phyloP scores from a whole-genome alignment of 2,888 invertebrate genomes.

The Keiferia lycopersicella region DNA sequence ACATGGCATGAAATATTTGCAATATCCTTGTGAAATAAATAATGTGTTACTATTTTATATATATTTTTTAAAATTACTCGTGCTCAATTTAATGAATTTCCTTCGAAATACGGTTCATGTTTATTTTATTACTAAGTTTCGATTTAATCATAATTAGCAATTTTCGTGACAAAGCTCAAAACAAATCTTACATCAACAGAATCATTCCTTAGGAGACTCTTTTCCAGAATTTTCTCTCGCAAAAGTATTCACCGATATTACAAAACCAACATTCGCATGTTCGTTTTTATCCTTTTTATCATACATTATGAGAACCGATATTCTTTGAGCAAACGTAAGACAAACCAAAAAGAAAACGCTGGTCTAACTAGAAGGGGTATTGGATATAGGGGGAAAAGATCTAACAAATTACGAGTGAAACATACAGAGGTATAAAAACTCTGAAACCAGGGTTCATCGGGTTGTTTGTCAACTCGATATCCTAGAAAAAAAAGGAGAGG shows the following conservation, averaged over 20 bases:
- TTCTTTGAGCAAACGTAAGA: slow-evolving; percentile 36
- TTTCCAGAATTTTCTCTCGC: background rate
- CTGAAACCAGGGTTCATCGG: too few relatives aligned
- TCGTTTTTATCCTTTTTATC: background rate
- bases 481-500: too few relatives aligned
- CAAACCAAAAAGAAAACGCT: slow-evolving; percentile 55
- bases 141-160: too few relatives aligned
- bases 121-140: too few relatives aligned
- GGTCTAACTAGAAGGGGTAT: slow-evolving; percentile 48
- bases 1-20: too few relatives aligned
- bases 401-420: slow-evolving; percentile 33
- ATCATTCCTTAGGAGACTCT: background rate
- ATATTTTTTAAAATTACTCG: too few relatives aligned
- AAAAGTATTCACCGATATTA: background rate
- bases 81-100: too few relatives aligned
- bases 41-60: too few relatives aligned
- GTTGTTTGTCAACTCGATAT: too few relatives aligned
- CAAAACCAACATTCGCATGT: background rate
- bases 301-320: background rate
- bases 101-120: too few relatives aligned
- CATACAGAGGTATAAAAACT: background rate
- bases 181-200: background rate
- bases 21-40: too few relatives aligned
- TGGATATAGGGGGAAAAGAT: slow-evolving; percentile 43
- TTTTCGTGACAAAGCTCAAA: background rate